These are phyloP conservation scores for Chloroclysta siterata DNA, from an alignment of 2,888 invertebrate species.

Conservation along the genomic window DNA sequence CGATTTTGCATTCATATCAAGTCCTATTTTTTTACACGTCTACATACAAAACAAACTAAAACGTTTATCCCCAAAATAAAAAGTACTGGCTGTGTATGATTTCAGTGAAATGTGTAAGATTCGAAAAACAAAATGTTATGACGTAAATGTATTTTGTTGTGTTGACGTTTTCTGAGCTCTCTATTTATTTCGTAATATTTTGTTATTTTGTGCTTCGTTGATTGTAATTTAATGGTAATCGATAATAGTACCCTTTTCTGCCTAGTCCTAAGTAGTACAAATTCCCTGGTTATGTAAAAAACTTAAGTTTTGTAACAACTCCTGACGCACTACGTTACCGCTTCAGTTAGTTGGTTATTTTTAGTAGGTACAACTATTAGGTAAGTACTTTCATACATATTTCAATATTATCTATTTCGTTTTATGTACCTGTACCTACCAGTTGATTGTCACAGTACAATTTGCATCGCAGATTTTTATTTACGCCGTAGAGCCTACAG, in stretches of 20 bases:
- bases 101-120: conserved; percentile 49
- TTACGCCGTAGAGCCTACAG: conserved; percentile 5
- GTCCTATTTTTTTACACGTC: conserved; percentile 19
- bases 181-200: conserved; percentile 53
- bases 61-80: conserved; percentile 4
- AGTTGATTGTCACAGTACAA: not conserved
- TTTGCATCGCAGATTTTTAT: conserved; percentile 5
- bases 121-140: conserved; percentile 58
- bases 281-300: conserved; percentile 17
- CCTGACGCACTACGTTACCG: conserved; percentile 13
- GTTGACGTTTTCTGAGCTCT: conserved; percentile 47
- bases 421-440: not conserved
- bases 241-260: not conserved
- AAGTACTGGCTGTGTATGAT: conserved; percentile 33
- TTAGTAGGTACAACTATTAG: conserved; percentile 13
- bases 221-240: conserved; percentile 28
- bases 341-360: conserved; percentile 14
- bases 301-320: conserved; percentile 12
- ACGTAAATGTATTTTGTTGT: conserved; percentile 51
- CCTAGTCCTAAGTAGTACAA: conserved; percentile 11
- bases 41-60: conserved; percentile 7
- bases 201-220: conserved; percentile 43
- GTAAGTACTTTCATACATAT: not conserved
- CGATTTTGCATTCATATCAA: conserved; percentile 45
- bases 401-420: not conserved